A percentile compares a stretch with the other conserved stretches of the same genome.
Conservation (phyloP, 1,140 invertebrate species). For the Riptortus pedestris region DNA sequence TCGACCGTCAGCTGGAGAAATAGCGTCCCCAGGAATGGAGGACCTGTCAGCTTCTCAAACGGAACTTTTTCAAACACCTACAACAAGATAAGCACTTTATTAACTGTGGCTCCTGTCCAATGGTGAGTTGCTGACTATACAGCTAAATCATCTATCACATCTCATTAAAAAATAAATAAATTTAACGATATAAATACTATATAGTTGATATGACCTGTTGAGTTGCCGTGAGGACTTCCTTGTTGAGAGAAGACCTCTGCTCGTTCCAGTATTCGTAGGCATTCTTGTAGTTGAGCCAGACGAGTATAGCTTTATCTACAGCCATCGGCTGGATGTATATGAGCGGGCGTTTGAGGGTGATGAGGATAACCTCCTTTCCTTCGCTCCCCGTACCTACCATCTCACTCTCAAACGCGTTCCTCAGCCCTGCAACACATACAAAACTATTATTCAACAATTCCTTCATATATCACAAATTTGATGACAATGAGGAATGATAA, state of each 20-base stretch:
- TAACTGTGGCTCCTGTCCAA: slow-evolving; percentile 12
- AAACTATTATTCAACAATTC: too few species aligned
- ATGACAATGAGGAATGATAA: too few species aligned
- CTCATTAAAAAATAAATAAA: neutral
- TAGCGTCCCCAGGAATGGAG: slow-evolving; percentile 72
- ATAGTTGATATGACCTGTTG: slow-evolving; percentile 55
- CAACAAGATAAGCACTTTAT: too few species aligned
- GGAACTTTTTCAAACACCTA: slow-evolving; percentile 60
- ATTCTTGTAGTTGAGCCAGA: slow-evolving; percentile 97
- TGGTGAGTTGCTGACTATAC: too few species aligned
- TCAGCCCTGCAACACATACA: slow-evolving; percentile 41
- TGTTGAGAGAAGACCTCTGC: slow-evolving; percentile 76
- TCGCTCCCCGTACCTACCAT: slow-evolving; percentile 51
- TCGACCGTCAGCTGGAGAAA: slow-evolving; percentile 91
- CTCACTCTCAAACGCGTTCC: slow-evolving; percentile 83
- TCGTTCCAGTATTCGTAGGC: slow-evolving; percentile 99
- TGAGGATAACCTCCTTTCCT: slow-evolving; percentile 88
- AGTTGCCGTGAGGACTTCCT: slow-evolving; percentile 72
- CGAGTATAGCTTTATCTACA: slow-evolving; percentile 90
- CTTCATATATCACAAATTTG: too few species aligned
- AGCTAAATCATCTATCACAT: too few species aligned
- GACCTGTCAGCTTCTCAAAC: slow-evolving; percentile 60
- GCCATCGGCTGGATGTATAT: slow-evolving; percentile 92
- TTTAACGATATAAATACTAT: neutral
- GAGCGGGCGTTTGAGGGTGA: slow-evolving; percentile 79